Base-by-base conservation (phyloP, 2,888 invertebrate species). In the Rhagonycha fulva region DNA sequence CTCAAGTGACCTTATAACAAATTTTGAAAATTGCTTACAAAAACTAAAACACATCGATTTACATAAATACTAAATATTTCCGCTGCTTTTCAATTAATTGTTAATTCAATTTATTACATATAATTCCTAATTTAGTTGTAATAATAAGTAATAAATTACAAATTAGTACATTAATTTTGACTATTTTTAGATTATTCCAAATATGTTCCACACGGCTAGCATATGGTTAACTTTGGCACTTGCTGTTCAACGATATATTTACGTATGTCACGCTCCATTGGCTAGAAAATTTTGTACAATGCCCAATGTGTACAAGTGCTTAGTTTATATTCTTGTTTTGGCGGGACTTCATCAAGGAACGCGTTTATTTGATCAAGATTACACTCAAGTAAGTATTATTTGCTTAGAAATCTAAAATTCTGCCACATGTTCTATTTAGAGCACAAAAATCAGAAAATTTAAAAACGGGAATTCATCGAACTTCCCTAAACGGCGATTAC, bases 221-320 rank as follows among this genome's bases (percentile, higher is more conserved):
- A 96, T 97, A 78, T 98, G 97, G 97, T 89, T 98, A 82, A 98
- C 98, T 0, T 89, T 98, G 80, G 94, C 96, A 0, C 88, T 98
- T 78, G 98, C 98, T 0, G 94, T 95, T 14, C 98, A 98, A 88
- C 90, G 98, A 85, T 98, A 97, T 89, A 95, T 98, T 83, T 98
- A 97, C 88, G 97, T 98, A 1, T 98, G 97, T 85, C 97, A 97
- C 87, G 96, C 97, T 0, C 94, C 96, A 0, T 91, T 94, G 78
- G 98, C 98, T 0, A 91, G 96, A 76, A 94, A 94, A n/a, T 93
- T 93, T 90, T 94, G 92, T 83, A 92, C 92, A 9, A 90, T 92
- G 90, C 91, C 92, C 0, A 91, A 93, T 74, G 96, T 95, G 68
- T 92, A 93, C 85, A 94, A 93, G 80, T 95, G 94, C 82, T 93